Evolutionary conservation across 2,888 invertebrate genomes (phyloP).

Genomic region (Creontiades dilutus): DNA sequence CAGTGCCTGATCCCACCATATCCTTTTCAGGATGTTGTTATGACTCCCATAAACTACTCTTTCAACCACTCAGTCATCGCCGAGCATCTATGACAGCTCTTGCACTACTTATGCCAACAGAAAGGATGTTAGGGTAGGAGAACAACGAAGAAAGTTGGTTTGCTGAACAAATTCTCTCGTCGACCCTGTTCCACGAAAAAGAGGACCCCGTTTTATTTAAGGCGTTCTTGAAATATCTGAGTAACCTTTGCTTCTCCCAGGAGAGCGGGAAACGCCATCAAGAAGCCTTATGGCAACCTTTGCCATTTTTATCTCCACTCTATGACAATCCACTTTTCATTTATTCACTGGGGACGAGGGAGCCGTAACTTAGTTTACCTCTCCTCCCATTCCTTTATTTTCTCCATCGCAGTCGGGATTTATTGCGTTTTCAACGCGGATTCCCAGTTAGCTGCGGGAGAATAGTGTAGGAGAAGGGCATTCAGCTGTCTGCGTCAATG

Average conservation of each 20-base stretch:
- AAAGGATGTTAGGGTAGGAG: background rate
- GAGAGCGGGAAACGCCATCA: background rate
- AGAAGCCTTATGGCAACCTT: conserved; percentile 12
- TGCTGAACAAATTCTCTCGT: background rate
- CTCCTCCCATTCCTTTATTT: background rate
- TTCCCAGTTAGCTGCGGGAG: background rate
- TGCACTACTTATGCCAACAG: background rate
- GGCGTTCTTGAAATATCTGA: conserved; percentile 19
- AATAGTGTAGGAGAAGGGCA: background rate
- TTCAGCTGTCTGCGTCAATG: no score
- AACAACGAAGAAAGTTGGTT: background rate
- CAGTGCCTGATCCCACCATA: no score
- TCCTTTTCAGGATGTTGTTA: no score
- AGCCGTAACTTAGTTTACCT: conserved; percentile 10
- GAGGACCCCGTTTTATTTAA: background rate
- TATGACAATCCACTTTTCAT: conserved; percentile 32
- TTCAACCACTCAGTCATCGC: background rate
- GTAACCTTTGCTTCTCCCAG: background rate
- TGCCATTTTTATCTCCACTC: conserved; percentile 10
- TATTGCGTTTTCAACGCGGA: background rate
- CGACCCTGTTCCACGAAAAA: background rate
- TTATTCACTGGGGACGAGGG: background rate
- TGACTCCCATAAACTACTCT: background rate
- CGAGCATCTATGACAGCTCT: background rate
- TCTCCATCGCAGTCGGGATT: background rate